Evolutionary conservation across 2,888 invertebrate species (phyloP).

Genomic region (Polia nebulosa): DNA sequence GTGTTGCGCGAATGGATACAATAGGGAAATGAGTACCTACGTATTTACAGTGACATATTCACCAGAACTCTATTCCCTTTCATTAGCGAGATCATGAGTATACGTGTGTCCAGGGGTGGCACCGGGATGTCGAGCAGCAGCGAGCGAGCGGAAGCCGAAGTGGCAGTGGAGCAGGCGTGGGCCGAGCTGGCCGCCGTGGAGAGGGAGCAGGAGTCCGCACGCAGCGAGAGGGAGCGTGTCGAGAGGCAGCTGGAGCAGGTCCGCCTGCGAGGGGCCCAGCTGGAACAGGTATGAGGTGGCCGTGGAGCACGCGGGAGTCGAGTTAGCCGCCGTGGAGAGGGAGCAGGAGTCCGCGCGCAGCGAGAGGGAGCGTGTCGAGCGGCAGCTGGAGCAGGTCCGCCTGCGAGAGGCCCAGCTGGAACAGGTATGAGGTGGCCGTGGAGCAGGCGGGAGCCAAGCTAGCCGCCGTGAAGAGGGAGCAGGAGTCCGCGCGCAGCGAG

Average conservation of each 20-base stretch:
- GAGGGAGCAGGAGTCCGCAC: slow-evolving; percentile 95
- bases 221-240: slow-evolving; percentile 94
- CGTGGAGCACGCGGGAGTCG: slow-evolving; percentile 96
- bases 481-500: slow-evolving; percentile 95
- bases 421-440: slow-evolving; percentile 93
- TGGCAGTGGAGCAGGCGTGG: slow-evolving; percentile 95
- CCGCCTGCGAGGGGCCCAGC: slow-evolving; percentile 94
- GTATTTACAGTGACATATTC: neutral
- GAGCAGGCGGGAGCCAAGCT: slow-evolving; percentile 96
- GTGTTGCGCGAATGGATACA: neutral
- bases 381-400: slow-evolving; percentile 95
- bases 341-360: slow-evolving; percentile 96
- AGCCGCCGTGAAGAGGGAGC: slow-evolving; percentile 96
- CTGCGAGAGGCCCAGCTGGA: slow-evolving; percentile 95
- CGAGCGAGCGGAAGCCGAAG: slow-evolving; percentile 91
- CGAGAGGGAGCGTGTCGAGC: slow-evolving; percentile 94
- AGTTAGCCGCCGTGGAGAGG: slow-evolving; percentile 95
- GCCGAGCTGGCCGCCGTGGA: slow-evolving; percentile 96
- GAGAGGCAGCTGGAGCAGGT: slow-evolving; percentile 96
- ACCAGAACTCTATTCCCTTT: neutral
- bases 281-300: slow-evolving; percentile 94
- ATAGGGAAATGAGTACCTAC: neutral
- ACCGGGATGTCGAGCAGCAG: slow-evolving; percentile 74
- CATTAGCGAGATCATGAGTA: slow-evolving; percentile 25
- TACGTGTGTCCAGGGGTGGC: slow-evolving; percentile 68